Conservation (phyloP, 2,888 invertebrate species). For the Brachyopa scutellaris region DNA sequence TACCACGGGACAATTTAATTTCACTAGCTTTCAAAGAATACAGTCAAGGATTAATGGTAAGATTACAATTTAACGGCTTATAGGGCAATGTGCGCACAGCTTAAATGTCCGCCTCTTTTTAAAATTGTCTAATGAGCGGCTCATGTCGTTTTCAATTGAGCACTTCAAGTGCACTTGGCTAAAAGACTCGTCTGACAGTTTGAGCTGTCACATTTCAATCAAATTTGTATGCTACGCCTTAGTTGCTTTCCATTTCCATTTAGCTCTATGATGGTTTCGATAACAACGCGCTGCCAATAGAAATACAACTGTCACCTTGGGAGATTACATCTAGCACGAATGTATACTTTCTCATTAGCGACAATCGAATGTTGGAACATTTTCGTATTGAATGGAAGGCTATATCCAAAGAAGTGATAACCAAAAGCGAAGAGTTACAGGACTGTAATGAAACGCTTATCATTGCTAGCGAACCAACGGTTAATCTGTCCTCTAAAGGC, state of each 20-base stretch:
- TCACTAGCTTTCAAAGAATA: constrained; percentile 77
- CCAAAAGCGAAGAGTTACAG: constrained; percentile 58
- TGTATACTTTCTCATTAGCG: constrained; percentile 83
- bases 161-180: too few relatives aligned
- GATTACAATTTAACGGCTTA: too few relatives aligned
- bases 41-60: constrained; percentile 76
- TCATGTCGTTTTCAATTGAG: too few relatives aligned
- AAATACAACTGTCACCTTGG: constrained; percentile 75
- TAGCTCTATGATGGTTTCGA: constrained; percentile 91
- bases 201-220: too few relatives aligned
- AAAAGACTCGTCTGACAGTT: too few relatives aligned
- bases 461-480: constrained; percentile 73
- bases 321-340: constrained; percentile 85
- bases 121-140: too few relatives aligned
- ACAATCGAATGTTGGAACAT: constrained; percentile 75
- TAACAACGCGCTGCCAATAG: constrained; percentile 83
- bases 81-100: too few relatives aligned
- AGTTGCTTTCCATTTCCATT: constrained; percentile 61
- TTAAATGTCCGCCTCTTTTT: too few relatives aligned
- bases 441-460: constrained; percentile 76
- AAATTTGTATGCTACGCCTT: too few relatives aligned
- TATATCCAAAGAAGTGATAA: too few relatives aligned
- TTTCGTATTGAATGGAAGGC: constrained; percentile 78
- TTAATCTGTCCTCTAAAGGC: constrained; percentile 86
- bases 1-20: constrained; percentile 73